phyloP scores from a whole-genome alignment of 2,797 vertebrate genomes.

The Antrozous pallidus region DNA sequence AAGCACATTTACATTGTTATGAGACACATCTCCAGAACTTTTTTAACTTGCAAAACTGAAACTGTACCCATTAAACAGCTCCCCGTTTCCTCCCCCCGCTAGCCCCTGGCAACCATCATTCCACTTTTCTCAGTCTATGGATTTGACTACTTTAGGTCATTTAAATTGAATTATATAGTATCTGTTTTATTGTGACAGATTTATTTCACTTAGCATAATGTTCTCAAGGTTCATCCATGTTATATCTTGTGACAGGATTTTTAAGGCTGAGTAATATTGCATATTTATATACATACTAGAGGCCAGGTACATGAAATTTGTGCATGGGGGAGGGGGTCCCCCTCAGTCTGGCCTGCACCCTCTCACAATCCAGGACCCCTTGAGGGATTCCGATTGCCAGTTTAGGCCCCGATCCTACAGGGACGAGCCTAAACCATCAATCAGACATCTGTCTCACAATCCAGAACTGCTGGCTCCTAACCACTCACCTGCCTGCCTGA shows the following conservation, averaged over 20 bases:
- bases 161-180: background rate
- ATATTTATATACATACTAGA: background rate
- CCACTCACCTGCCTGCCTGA: too few relatives aligned
- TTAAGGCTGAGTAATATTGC: background rate
- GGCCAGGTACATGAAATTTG: too few relatives aligned
- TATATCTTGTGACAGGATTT: background rate
- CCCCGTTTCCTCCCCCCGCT: background rate
- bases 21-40: background rate
- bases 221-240: background rate
- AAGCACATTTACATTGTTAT: background rate
- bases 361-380: too few relatives aligned
- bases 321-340: too few relatives aligned
- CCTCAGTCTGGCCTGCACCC: too few relatives aligned
- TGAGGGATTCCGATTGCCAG: too few relatives aligned
- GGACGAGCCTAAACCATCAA: too few relatives aligned
- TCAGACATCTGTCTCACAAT: too few relatives aligned
- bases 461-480: too few relatives aligned
- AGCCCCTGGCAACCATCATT: background rate
- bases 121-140: background rate
- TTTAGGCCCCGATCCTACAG: too few relatives aligned
- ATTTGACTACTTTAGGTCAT: background rate
- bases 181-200: background rate
- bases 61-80: background rate
- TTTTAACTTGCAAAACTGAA: background rate
- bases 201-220: background rate